phyloP scores from a whole-genome alignment of 2,888 invertebrate genomes.

The Tiliacea aurago region DNA sequence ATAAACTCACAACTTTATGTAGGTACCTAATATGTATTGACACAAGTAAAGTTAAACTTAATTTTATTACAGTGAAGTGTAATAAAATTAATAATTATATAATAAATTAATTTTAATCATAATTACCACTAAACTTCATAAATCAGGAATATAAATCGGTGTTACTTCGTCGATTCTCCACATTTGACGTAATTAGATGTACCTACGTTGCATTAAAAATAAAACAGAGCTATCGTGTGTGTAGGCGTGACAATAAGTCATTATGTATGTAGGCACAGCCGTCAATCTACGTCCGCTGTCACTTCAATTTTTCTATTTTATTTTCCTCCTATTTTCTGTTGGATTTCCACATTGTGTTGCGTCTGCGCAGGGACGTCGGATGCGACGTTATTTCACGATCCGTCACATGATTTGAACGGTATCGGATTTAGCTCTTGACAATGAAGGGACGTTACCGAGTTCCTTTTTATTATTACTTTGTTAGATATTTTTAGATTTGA shows the following conservation, averaged over 20 bases:
- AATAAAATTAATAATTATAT: too few relatives aligned
- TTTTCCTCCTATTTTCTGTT: conserved; percentile 68
- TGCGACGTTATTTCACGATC: conserved; percentile 80
- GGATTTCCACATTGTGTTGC: conserved; percentile 62
- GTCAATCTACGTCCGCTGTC: conserved; percentile 67
- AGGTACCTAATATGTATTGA: conserved; percentile 45
- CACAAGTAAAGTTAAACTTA: conserved; percentile 14
- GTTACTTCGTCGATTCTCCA: conserved; percentile 28
- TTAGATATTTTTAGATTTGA: conserved; percentile 54
- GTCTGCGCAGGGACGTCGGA: conserved; percentile 69
- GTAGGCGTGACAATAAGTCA: conserved; percentile 74
- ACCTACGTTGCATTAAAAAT: conserved; percentile 54
- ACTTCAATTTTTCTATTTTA: conserved; percentile 65
- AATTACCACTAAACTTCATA: conserved; percentile 1
- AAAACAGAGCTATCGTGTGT: conserved; percentile 53
- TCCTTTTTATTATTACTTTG: conserved; percentile 59
- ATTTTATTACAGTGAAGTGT: conserved; percentile 19
- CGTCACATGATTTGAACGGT: conserved; percentile 84
- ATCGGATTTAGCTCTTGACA: conserved; percentile 80
- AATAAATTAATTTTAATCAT: too few relatives aligned
- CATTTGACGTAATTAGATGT: conserved; percentile 52
- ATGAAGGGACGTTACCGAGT: conserved; percentile 61
- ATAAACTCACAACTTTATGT: conserved; percentile 15
- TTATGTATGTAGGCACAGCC: conserved; percentile 69
- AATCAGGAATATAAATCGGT: conserved; percentile 16